Base-by-base conservation (phyloP, 2,888 invertebrate genomes). In the Lucinisca nassula region DNA sequence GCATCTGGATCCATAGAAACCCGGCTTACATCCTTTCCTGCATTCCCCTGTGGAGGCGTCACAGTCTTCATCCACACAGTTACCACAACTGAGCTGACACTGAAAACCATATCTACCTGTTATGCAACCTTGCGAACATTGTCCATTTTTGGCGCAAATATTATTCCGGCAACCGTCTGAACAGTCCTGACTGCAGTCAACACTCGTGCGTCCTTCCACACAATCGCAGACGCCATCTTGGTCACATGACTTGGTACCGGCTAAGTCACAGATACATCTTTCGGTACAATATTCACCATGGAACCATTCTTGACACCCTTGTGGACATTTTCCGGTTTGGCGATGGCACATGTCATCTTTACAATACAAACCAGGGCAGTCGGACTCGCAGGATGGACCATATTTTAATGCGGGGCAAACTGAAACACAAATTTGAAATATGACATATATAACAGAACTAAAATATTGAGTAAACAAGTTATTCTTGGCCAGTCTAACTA, bases 241-340 rank as follows among this genome's bases (percentile, higher is more conserved):
- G 38, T 79, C 61, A 67, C 89, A 89, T 10, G 49, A 27, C 0
- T 0, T 1, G 3, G 85, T 89, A 0, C 89, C 89, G 0, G 32
- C 12, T 24, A 0, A 17, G 32, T 76, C 73, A 55, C 89, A 89
- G 17, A 78, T 45, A 38, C 89, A 89, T 0, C 27, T 38, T 24
- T 80, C 80, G 3, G 85, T 85, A 67, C 88, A 88, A 49, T 85
- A 88, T 8, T 61, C 35, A 84, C 89, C 89, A 51, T 89, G 82
- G 75, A 76, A 86, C 14, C 70, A 74, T 4, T 38, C 30, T 14
- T 51, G 24, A 40, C 89, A 89, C 6, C 89, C 89, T 3, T 67
- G 67, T 8, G 67, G 67, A 61, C 89, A 89, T 0, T 6, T 38
- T 14, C 89, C 89, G 0, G 32, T 74, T 12, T 75, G 40, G 12